These are phyloP conservation scores for Andrena dorsata DNA, from an alignment of 2,888 invertebrate genomes.

Conservation along the genomic window DNA sequence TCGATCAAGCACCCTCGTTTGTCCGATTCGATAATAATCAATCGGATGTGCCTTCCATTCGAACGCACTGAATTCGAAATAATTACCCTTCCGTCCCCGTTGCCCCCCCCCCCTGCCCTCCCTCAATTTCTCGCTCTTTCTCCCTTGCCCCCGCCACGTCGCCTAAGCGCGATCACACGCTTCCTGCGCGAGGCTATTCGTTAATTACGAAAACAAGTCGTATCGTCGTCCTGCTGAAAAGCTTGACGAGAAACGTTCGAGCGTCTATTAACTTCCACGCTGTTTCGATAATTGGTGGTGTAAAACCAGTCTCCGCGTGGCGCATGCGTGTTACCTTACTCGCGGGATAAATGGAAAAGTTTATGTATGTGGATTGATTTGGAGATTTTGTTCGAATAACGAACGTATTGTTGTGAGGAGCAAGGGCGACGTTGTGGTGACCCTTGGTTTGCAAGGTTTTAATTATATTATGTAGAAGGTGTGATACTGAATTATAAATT, in stretches of 20 bases:
- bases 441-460: too few relatives aligned
- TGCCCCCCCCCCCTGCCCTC: slow-evolving; percentile 3
- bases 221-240: background rate
- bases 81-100: slow-evolving; percentile 72
- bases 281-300: background rate
- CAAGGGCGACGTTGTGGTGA: too few relatives aligned
- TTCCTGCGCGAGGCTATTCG: slow-evolving; percentile 6
- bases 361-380: background rate
- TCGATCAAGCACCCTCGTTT: slow-evolving; percentile 81
- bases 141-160: slow-evolving; percentile 11
- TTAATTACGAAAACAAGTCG: slow-evolving; percentile 51
- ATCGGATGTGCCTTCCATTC: slow-evolving; percentile 81
- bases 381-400: background rate
- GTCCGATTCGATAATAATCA: slow-evolving; percentile 82
- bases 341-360: background rate
- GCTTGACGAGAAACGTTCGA: background rate
- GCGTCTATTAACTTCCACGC: background rate
- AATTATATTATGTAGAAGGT: too few relatives aligned
- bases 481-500: too few relatives aligned
- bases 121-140: slow-evolving; percentile 30
- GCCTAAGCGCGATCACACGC: slow-evolving; percentile 43
- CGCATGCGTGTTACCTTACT: background rate
- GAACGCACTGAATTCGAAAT: slow-evolving; percentile 82
- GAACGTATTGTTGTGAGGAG: too few relatives aligned
- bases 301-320: background rate